These are phyloP conservation scores for Eurystomus glaucurus DNA, from an alignment of 2,797 vertebrate genomes.

Conservation along the genomic window DNA sequence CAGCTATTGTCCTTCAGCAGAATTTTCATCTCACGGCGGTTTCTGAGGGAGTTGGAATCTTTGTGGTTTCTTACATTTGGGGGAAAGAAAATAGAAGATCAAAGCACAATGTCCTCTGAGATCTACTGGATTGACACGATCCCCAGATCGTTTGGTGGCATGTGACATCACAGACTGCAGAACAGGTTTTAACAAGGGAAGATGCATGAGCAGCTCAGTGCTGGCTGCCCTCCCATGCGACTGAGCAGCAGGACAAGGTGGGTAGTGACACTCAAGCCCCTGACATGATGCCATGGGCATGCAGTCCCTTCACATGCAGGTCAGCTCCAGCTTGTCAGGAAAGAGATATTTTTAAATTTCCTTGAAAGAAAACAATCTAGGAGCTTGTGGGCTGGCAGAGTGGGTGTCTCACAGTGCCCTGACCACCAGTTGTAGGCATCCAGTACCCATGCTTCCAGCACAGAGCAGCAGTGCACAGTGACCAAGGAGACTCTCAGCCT, in stretches of 20 bases:
- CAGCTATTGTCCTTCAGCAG: constrained; percentile 53
- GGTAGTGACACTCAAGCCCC: neutral
- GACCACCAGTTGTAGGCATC: too few relatives aligned
- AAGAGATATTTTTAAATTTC: neutral
- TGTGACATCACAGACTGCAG: neutral
- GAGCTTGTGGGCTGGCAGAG: neutral
- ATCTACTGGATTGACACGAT: neutral
- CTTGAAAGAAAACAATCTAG: neutral
- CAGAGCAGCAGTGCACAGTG: neutral
- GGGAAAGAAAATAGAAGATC: neutral
- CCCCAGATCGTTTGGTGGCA: neutral
- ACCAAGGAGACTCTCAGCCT: neutral
- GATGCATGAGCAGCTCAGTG: fast-evolving
- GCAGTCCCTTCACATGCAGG: neutral
- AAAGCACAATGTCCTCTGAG: constrained; percentile 30
- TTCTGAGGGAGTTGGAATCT: constrained; percentile 33
- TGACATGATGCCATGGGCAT: fast-evolving
- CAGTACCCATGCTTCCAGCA: neutral
- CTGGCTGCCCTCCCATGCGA: neutral
- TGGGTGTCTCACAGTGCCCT: fast-evolving
- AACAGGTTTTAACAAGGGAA: neutral
- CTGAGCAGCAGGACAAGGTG: neutral
- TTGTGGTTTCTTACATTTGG: constrained; percentile 47
- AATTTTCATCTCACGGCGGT: constrained; percentile 35
- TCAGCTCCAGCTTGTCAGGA: neutral